Evolutionary conservation across 2,888 invertebrate genomes (phyloP).

Genomic region (Muscina levida): DNA sequence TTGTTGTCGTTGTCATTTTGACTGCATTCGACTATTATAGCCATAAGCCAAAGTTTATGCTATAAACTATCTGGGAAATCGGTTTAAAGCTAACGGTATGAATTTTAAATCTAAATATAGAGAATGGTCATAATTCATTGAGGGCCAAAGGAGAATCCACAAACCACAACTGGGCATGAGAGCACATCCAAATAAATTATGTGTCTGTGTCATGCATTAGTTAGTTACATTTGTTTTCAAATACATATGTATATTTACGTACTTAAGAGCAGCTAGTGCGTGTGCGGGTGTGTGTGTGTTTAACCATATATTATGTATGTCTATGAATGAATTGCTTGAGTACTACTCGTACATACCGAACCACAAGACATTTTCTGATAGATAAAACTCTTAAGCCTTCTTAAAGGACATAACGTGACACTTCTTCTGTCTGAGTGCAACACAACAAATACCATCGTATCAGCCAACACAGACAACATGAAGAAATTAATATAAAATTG

Average conservation of each 20-base stretch:
- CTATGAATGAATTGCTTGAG: not conserved
- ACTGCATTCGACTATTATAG: conserved; percentile 15
- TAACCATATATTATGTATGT: too few species aligned
- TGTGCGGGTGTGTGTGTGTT: too few species aligned
- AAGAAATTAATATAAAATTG: too few species aligned
- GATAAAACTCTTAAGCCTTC: too few species aligned
- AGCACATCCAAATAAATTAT: not conserved
- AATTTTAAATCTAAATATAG: conserved; percentile 48
- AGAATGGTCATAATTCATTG: conserved; percentile 32
- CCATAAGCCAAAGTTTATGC: conserved; percentile 54
- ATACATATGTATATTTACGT: not conserved
- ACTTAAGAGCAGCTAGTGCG: too few species aligned
- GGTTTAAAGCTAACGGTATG: conserved; percentile 46
- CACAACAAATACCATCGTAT: too few species aligned
- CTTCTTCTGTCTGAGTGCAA: too few species aligned
- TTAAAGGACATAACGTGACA: too few species aligned
- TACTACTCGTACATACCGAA: too few species aligned
- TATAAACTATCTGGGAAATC: conserved; percentile 51
- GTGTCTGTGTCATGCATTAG: not conserved
- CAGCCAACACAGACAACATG: too few species aligned
- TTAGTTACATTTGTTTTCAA: not conserved
- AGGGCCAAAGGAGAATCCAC: not conserved
- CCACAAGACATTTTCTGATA: not conserved
- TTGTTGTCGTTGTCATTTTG: not conserved
- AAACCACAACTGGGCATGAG: not conserved